These are phyloP conservation scores for Chaetorhynchus papuensis DNA, from an alignment of 2,113 vertebrate species.

Conservation along the genomic window DNA sequence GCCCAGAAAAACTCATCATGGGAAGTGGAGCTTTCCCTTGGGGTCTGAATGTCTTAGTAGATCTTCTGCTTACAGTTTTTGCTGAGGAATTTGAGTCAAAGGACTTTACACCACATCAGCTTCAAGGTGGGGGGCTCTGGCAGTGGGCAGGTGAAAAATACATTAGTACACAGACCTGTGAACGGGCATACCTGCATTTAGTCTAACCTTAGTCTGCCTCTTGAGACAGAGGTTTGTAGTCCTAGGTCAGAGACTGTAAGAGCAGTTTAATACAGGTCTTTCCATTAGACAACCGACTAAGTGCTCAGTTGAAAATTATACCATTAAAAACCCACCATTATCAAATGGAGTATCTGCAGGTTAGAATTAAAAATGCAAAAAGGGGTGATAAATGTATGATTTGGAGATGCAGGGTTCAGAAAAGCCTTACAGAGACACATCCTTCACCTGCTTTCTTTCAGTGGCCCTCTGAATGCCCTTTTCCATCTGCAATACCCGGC, in stretches of 20 bases:
- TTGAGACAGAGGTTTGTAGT: background rate
- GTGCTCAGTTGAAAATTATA: background rate
- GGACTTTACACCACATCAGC: background rate
- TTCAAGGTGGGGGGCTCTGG: background rate
- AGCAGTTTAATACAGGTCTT: background rate
- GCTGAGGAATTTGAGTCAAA: background rate
- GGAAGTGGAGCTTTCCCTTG: background rate
- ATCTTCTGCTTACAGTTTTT: background rate
- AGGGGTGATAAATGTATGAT: background rate
- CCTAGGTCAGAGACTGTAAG: background rate
- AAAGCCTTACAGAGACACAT: background rate
- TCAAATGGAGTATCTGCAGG: background rate
- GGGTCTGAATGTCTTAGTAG: background rate
- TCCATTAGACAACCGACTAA: background rate
- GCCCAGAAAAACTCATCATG: background rate
- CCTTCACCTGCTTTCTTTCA: background rate
- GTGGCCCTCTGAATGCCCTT: background rate
- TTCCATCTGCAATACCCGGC: background rate
- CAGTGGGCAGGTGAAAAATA: background rate
- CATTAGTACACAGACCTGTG: background rate
- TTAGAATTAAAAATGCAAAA: background rate
- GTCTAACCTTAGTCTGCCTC: background rate
- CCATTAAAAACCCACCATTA: background rate
- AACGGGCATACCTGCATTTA: background rate
- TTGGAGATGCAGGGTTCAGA: background rate